Conservation (phyloP, 1,140 invertebrate genomes). For the Ostrea edulis region DNA sequence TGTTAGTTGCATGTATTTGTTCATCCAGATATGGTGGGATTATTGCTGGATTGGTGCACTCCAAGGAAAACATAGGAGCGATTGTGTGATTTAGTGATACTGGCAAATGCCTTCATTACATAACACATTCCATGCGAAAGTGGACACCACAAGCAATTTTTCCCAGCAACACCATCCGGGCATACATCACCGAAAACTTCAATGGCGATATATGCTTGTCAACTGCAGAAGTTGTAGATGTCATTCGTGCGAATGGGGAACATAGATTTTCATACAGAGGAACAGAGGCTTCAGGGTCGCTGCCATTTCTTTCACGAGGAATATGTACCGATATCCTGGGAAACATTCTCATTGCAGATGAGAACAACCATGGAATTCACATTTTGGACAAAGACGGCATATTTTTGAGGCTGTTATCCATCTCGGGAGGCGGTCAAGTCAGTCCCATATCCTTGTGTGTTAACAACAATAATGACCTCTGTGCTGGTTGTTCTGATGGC, state of each 20-base stretch:
- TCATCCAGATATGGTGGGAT: neutral
- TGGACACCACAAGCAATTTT: neutral
- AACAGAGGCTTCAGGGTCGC: neutral
- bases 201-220: conserved; percentile 10
- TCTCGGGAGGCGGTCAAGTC: neutral
- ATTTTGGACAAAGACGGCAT: neutral
- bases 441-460: neutral
- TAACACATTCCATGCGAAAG: neutral
- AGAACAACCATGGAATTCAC: neutral
- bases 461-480: neutral
- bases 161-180: neutral
- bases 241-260: neutral
- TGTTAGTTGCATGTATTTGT: neutral
- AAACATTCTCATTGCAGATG: neutral
- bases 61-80: neutral
- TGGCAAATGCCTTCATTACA: neutral
- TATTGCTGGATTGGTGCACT: neutral
- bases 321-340: neutral
- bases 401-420: neutral
- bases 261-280: neutral
- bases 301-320: neutral
- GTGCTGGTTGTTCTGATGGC: neutral
- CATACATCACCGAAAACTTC: neutral
- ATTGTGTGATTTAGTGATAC: neutral
- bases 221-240: neutral